Evolutionary conservation across 2,888 invertebrate genomes (phyloP).

Genomic region (Laspeyria flexula): DNA sequence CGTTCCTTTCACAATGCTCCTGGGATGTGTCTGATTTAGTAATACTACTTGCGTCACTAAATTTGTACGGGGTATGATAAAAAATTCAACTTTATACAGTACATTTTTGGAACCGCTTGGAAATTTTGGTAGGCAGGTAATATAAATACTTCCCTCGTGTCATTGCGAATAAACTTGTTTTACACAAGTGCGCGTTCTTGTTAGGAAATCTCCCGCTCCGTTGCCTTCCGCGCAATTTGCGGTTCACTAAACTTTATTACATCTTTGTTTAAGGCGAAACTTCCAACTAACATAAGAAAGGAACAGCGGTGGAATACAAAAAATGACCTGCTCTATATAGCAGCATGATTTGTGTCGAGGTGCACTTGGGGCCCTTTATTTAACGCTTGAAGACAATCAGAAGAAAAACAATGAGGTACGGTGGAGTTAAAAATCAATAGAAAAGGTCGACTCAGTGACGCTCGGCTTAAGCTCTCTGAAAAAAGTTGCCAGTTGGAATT

Average conservation of each 20-base stretch:
- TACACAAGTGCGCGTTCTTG: slow-evolving; percentile 31
- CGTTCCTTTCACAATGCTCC: background rate
- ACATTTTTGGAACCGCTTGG: slow-evolving; percentile 4
- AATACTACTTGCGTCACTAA: background rate
- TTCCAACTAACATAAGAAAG: slow-evolving; percentile 23
- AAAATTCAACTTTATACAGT: slow-evolving; percentile 1
- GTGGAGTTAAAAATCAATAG: slow-evolving; percentile 57
- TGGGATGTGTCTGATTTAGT: background rate
- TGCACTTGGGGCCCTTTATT: slow-evolving; percentile 30
- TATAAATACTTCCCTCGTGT: slow-evolving; percentile 11
- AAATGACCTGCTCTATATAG: slow-evolving; percentile 1
- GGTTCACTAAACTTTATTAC: slow-evolving; percentile 66
- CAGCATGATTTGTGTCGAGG: slow-evolving; percentile 11
- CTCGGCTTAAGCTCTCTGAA: slow-evolving; percentile 54
- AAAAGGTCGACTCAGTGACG: slow-evolving; percentile 55
- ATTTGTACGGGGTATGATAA: background rate
- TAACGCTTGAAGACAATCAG: slow-evolving; percentile 35
- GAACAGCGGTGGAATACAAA: slow-evolving; percentile 17
- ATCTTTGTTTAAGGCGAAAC: slow-evolving; percentile 50
- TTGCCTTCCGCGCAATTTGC: slow-evolving; percentile 49
- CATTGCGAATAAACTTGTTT: slow-evolving; percentile 34
- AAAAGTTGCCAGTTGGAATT: slow-evolving; percentile 74
- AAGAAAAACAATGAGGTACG: slow-evolving; percentile 46
- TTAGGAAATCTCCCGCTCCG: slow-evolving; percentile 51
- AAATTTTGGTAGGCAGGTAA: slow-evolving; percentile 17